These are phyloP conservation scores for Strix occidentalis DNA, from an alignment of 2,797 vertebrate species.

Conservation along the genomic window DNA sequence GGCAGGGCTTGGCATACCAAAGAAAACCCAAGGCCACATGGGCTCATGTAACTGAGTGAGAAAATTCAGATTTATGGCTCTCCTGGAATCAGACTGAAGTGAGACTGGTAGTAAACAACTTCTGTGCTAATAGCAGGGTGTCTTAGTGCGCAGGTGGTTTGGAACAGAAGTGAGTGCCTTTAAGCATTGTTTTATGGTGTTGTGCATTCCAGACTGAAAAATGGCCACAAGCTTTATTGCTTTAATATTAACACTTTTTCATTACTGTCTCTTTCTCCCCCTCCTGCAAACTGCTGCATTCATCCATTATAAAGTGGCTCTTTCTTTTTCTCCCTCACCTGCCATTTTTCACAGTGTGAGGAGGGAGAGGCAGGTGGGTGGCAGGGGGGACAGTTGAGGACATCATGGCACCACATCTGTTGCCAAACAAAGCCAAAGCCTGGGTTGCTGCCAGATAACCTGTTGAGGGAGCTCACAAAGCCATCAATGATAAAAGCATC, in stretches of 20 bases:
- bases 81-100: conserved; percentile 30
- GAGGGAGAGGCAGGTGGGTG: neutral
- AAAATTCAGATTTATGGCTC: neutral
- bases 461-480: neutral
- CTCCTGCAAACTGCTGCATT: neutral
- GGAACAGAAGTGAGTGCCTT: conserved; percentile 37
- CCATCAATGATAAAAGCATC: neutral
- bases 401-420: neutral
- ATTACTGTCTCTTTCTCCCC: neutral
- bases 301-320: neutral
- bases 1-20: neutral
- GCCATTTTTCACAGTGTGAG: neutral
- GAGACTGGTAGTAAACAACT: conserved; percentile 56
- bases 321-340: neutral
- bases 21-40: neutral
- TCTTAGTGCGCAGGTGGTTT: conserved; percentile 44
- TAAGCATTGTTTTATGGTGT: conserved; percentile 25
- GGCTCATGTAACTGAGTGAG: neutral
- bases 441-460: rapidly evolving
- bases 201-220: conserved; percentile 45
- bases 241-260: conserved; percentile 28
- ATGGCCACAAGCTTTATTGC: conserved; percentile 41
- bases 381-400: conserved; percentile 10
- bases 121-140: conserved; percentile 61
- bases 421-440: neutral